Conservation (phyloP, 2,888 invertebrate species). For the Geotrupes spiniger region DNA sequence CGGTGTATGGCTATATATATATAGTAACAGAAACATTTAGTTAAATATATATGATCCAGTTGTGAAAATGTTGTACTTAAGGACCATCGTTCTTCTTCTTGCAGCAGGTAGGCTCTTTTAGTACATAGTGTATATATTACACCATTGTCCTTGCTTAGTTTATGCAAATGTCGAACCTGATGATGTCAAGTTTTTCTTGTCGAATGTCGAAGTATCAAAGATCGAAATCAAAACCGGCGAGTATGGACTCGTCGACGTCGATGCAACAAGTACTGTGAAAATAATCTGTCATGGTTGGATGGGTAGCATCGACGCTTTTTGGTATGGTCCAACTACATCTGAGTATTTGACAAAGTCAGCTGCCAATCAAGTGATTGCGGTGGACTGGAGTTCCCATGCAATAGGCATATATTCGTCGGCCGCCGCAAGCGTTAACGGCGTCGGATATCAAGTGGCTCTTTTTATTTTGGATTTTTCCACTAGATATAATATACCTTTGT, state of each 20-base stretch:
- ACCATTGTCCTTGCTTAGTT: too few species aligned
- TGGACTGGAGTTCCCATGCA: slow-evolving; percentile 9
- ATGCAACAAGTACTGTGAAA: slow-evolving; percentile 8
- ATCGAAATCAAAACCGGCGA: slow-evolving; percentile 6
- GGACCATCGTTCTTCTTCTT: too few species aligned
- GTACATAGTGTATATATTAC: too few species aligned
- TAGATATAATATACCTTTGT: slow-evolving; percentile 11
- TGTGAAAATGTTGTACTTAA: too few species aligned
- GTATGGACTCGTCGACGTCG: neutral
- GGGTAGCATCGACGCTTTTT: slow-evolving; percentile 18
- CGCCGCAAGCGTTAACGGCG: neutral
- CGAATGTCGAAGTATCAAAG: slow-evolving; percentile 1
- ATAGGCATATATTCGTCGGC: slow-evolving; percentile 10
- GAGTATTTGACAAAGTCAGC: slow-evolving; percentile 17
- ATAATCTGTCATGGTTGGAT: slow-evolving; percentile 25
- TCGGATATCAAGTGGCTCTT: slow-evolving; percentile 3
- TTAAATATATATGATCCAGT: too few species aligned
- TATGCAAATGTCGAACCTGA: slow-evolving; percentile 1
- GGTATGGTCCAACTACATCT: slow-evolving; percentile 21
- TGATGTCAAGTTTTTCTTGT: slow-evolving; percentile 8
- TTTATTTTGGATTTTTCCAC: slow-evolving; percentile 4
- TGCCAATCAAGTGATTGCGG: slow-evolving; percentile 14
- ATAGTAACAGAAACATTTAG: too few species aligned
- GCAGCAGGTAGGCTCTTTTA: too few species aligned
- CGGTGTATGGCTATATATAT: too few species aligned